phyloP scores from a whole-genome alignment of 2,888 invertebrate genomes.

The Loripinus fragilis region DNA sequence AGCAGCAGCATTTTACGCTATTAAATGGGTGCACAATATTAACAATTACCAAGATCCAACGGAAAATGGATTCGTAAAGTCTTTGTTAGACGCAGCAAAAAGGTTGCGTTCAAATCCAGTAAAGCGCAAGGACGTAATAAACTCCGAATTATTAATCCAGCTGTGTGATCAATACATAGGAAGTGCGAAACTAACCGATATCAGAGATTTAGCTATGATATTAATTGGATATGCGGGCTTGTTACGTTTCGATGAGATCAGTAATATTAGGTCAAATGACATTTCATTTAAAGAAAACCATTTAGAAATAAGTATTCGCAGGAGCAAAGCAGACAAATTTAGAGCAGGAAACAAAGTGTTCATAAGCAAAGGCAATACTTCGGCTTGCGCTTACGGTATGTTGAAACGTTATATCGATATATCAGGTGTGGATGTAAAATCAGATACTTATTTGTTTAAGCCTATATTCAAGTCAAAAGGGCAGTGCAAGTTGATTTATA shows the following conservation, averaged over 20 bases:
- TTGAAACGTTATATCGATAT: constrained; percentile 31
- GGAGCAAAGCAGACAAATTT: constrained; percentile 38
- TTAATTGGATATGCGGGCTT: constrained; percentile 29
- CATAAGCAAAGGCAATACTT: constrained; percentile 23
- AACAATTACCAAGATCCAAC: not conserved
- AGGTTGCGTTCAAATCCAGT: not conserved
- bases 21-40: constrained; percentile 10
- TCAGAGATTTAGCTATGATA: constrained; percentile 36
- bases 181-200: not conserved
- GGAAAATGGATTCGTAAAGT: not conserved
- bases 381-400: constrained; percentile 34
- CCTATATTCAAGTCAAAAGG: not conserved
- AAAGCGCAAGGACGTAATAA: constrained; percentile 1
- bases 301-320: constrained; percentile 8
- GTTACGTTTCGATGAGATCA: constrained; percentile 19
- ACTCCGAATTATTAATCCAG: not conserved
- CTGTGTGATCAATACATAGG: not conserved
- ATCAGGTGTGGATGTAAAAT: constrained; percentile 3
- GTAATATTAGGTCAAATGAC: not conserved
- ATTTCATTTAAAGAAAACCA: not conserved
- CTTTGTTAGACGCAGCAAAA: not conserved
- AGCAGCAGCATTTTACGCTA: not conserved
- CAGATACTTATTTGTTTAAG: constrained; percentile 33
- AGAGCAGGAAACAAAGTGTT: constrained; percentile 29
- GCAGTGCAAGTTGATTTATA: not conserved